Evolutionary conservation across 2,888 invertebrate genomes (phyloP).

Genomic region (Lasioglossum vierecki): DNA sequence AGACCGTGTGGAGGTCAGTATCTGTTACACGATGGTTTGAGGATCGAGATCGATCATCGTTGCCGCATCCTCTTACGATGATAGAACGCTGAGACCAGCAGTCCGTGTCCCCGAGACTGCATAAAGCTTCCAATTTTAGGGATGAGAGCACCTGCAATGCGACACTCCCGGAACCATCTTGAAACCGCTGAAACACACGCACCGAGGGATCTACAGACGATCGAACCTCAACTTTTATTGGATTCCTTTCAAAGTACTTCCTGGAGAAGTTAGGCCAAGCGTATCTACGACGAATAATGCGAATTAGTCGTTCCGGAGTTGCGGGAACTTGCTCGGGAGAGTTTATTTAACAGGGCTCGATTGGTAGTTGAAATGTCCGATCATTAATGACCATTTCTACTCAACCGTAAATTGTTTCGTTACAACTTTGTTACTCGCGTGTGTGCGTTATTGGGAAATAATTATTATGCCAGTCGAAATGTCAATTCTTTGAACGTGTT

Average conservation of each 20-base stretch:
- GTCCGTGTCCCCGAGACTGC: conserved; percentile 35
- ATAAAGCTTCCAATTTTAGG: conserved; percentile 68
- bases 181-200: conserved; percentile 55
- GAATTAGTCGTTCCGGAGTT: neutral
- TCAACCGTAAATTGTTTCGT: neutral
- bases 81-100: conserved; percentile 25
- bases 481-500: neutral
- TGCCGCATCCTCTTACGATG: conserved; percentile 19
- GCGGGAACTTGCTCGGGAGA: neutral
- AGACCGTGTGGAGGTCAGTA: neutral
- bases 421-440: neutral
- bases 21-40: neutral
- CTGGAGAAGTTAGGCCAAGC: neutral
- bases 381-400: neutral
- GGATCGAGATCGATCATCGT: conserved; percentile 30
- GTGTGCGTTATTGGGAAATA: neutral
- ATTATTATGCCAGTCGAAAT: neutral
- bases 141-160: conserved; percentile 73
- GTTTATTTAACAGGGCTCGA: neutral
- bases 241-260: neutral
- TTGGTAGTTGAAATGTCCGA: no score
- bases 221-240: conserved; percentile 34
- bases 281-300: neutral
- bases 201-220: conserved; percentile 36
- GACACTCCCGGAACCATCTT: conserved; percentile 65